phyloP scores from a whole-genome alignment of 2,113 vertebrate species.

The Clupea harengus region DNA sequence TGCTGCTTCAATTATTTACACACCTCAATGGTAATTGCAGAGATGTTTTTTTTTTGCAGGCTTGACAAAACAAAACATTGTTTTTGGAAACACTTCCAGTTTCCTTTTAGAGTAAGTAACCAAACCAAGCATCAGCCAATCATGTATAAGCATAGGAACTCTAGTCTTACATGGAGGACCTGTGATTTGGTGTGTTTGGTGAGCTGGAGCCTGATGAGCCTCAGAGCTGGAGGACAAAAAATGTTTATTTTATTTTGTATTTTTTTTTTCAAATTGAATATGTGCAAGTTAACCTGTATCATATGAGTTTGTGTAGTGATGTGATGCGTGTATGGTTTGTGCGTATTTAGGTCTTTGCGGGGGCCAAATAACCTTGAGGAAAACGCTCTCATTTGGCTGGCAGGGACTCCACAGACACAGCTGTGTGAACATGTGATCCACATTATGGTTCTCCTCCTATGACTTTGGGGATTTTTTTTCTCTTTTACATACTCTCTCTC shows the following conservation, averaged over 20 bases:
- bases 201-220: neutral
- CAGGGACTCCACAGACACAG: constrained; percentile 51
- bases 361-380: constrained; percentile 20
- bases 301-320: constrained; percentile 6
- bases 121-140: no score
- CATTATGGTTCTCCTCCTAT: constrained; percentile 42
- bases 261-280: neutral
- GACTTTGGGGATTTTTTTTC: constrained; percentile 14
- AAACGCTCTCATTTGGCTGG: constrained; percentile 36
- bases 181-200: neutral
- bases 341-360: constrained; percentile 30
- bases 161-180: neutral
- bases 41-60: neutral
- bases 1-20: constrained; percentile 39
- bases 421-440: constrained; percentile 53
- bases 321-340: neutral
- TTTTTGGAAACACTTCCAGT: neutral
- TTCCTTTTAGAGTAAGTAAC: neutral
- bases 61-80: neutral
- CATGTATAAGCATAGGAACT: neutral
- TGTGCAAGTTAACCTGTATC: neutral
- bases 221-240: neutral
- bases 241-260: neutral
- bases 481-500: neutral
- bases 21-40: constrained; percentile 30